Evolutionary conservation across 1,140 invertebrate genomes (phyloP), one percentile per base, ranked within the genome.

Genomic region (Chironomus striatipennis): DNA sequence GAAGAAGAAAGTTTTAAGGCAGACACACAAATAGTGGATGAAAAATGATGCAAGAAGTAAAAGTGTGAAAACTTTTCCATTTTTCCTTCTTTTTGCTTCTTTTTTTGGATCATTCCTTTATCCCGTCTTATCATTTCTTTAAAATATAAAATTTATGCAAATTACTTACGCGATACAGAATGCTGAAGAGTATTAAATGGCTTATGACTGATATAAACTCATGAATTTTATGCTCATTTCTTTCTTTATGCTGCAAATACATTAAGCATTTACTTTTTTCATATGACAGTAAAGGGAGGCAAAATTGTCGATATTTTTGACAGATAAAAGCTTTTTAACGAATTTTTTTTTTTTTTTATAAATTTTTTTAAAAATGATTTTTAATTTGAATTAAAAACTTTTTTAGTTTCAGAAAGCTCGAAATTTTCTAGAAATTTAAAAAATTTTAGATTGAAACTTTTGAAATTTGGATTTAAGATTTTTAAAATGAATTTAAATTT

Each of bases 101-200:
- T 34, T 34, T 34, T 34, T 5, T 34, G 2, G 24, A 34, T 34
- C 24, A 34, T 34, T 34, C 5, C 24, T 34, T 2, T 34, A 34
- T 34, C n/a, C 47, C 9, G 15, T 12, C 47, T 57, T 8, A 47
- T 10, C 9, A 12, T 10, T 57, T 12, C 47, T 12, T 12, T n/a
- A 57, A 57, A 57, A 15, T 47, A 47, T 47, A 47, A 7, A 47
- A 10, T 57, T 57, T 57, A 57, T 57, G 47, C 47, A 57, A 57
- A 57, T 57, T 57, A 57, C 12, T 15, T 15, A 2, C 24, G 5
- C 5, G 24, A 34, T 34, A 5, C 24, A 57, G 12, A 57, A n/a
- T 57, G 47, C 24, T 57, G 47, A 57, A 57, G 47, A 57, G n/a
- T n/a, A 57, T 57, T 57, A 57, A 57, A 57, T 47, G 47, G 47